phyloP scores from a whole-genome alignment of 2,888 invertebrate species.

The Tetrapedia diversipes region DNA sequence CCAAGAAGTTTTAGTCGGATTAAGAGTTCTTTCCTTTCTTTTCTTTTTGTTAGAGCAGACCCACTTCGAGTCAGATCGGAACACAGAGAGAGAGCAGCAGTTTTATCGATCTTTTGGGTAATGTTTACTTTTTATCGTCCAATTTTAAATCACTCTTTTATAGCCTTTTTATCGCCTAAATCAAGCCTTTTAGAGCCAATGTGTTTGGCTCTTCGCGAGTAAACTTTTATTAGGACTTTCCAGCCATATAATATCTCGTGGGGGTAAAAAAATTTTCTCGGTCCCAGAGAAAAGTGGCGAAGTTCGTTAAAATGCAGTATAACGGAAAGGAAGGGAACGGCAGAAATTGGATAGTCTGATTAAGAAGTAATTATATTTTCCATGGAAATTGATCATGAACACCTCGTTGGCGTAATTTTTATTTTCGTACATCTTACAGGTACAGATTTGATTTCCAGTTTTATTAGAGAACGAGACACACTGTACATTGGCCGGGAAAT shows the following conservation, averaged over 20 bases:
- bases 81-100: no score
- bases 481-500: background rate
- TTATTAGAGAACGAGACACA: conserved; percentile 1
- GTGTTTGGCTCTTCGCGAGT: conserved; percentile 6
- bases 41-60: background rate
- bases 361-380: no score
- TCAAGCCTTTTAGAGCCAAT: conserved; percentile 11
- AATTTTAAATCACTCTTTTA: conserved; percentile 31
- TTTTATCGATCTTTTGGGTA: conserved; percentile 27
- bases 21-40: background rate
- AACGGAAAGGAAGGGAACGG: no score
- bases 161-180: conserved; percentile 32
- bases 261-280: conserved; percentile 1
- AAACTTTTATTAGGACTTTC: conserved; percentile 33
- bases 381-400: no score
- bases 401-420: no score
- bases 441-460: no score
- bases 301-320: background rate
- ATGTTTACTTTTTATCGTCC: conserved; percentile 35
- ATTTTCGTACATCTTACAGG: no score
- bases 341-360: no score
- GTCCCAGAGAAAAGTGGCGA: background rate
- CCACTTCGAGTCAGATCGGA: background rate
- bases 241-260: conserved; percentile 12
- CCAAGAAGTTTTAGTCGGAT: no score